These are phyloP conservation scores for Eledone cirrhosa DNA, from an alignment of 2,888 invertebrate species.

Conservation along the genomic window DNA sequence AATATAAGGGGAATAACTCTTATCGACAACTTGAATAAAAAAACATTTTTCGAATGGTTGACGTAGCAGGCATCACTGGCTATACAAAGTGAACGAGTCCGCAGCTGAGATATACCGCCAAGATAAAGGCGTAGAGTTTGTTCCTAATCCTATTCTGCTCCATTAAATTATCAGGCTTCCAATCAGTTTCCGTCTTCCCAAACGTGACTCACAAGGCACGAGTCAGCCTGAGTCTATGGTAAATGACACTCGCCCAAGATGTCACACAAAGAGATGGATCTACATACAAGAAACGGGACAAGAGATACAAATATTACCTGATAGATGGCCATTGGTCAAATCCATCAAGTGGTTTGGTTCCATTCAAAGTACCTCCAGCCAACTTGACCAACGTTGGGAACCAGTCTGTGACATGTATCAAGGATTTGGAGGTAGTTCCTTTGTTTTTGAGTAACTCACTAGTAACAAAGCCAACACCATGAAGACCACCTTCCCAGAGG, in stretches of 20 bases:
- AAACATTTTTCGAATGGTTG: too few species aligned
- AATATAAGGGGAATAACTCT: too few species aligned
- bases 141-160: background rate
- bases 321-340: conserved; percentile 60
- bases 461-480: conserved; percentile 62
- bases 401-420: conserved; percentile 65
- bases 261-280: conserved; percentile 28
- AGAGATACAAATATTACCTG: conserved; percentile 44
- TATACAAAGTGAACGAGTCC: too few species aligned
- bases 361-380: conserved; percentile 55
- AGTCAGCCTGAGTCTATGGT: conserved; percentile 23
- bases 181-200: background rate
- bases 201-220: background rate
- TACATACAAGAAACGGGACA: background rate
- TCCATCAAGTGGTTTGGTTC: conserved; percentile 60
- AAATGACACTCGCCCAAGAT: too few species aligned
- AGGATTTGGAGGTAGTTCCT: conserved; percentile 39
- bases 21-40: too few species aligned
- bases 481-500: conserved; percentile 64
- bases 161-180: background rate
- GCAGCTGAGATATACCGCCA: too few species aligned
- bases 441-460: conserved; percentile 42
- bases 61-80: too few species aligned
- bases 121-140: too few species aligned
- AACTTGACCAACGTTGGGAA: conserved; percentile 59